Base-by-base conservation (phyloP, 2,797 vertebrate species). In the Scomberomorus guttatus region DNA sequence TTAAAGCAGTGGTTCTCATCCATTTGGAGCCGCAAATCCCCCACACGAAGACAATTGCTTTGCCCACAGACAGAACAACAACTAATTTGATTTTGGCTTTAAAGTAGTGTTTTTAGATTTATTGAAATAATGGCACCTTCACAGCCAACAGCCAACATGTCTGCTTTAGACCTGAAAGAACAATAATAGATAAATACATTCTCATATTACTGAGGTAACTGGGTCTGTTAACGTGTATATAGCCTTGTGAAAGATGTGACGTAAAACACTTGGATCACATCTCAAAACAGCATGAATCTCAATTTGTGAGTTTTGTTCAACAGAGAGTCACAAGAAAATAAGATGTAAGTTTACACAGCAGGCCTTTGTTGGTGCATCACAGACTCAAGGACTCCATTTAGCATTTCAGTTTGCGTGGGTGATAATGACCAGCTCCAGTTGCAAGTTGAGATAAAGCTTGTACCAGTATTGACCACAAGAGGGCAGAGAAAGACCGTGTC, bases 401-500 rank as follows among this genome's bases (percentile, higher is more conserved):
- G 42, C 18, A 12, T 42, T 65, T 58, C 27, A 29, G 59, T 72
- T 67, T 78, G 42, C 37, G n/a, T n/a, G 17, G 14, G 7, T 25
- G 69, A 58, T 54, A 4, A 11, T 22, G 58, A 46, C 3, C 2
- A 11, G 20, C 52, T 83, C 25, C 39, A 42, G 12, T 14, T 42
- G 3, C 37, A 42, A 44, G 29, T 3, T 14, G 59, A 68, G 11
- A n/a, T 44, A 20, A 74, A 46, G 44, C 15, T 27, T 58, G 50
- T 79, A 67, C 76, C 34, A 74, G 32, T 13, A 10, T 42, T 27
- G 54, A 27, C 85, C 89, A 88, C 85, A 37, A 60, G 84, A 80
- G 83, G 85, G 82, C 63, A 82, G 57, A 77, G 20, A 37, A 8
- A 48, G 29, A 27, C 58, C n/a, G 58, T 6, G 0, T 58, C 22